Evolutionary conservation across 2,888 invertebrate species (phyloP).

Genomic region (Epsilonema sp.): DNA sequence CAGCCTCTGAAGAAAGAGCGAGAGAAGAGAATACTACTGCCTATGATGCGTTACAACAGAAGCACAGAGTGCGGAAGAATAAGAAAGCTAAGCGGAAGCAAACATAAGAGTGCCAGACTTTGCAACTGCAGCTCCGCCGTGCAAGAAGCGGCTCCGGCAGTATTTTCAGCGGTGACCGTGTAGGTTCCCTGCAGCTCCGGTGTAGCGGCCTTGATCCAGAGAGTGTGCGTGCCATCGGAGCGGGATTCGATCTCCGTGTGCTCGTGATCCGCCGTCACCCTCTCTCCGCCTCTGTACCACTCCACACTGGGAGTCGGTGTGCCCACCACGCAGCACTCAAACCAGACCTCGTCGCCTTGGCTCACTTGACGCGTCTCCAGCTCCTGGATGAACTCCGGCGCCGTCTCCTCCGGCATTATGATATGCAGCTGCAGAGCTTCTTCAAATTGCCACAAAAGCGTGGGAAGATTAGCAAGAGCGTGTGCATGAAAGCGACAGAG

Average conservation of each 20-base stretch:
- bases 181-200: conserved; percentile 12
- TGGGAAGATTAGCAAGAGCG: no score
- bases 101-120: no score
- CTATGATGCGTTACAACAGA: no score
- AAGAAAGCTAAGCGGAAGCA: no score
- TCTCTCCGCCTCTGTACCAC: conserved; percentile 57
- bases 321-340: conserved; percentile 69
- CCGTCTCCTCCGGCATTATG: background rate
- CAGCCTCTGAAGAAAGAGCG: no score
- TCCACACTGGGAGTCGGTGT: conserved; percentile 69
- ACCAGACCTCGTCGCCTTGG: conserved; percentile 13
- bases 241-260: conserved; percentile 33
- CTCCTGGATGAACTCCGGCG: conserved; percentile 51
- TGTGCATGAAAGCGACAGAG: no score
- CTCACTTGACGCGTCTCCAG: conserved; percentile 29
- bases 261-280: conserved; percentile 15
- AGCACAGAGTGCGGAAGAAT: no score
- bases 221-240: conserved; percentile 25
- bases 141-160: background rate
- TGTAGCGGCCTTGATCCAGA: conserved; percentile 19
- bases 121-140: background rate
- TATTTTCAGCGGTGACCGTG: background rate
- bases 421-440: background rate
- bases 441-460: no score
- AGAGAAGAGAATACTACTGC: no score